These are phyloP conservation scores for Pterocles gutturalis DNA, from an alignment of 2,113 vertebrate species.

Conservation along the genomic window DNA sequence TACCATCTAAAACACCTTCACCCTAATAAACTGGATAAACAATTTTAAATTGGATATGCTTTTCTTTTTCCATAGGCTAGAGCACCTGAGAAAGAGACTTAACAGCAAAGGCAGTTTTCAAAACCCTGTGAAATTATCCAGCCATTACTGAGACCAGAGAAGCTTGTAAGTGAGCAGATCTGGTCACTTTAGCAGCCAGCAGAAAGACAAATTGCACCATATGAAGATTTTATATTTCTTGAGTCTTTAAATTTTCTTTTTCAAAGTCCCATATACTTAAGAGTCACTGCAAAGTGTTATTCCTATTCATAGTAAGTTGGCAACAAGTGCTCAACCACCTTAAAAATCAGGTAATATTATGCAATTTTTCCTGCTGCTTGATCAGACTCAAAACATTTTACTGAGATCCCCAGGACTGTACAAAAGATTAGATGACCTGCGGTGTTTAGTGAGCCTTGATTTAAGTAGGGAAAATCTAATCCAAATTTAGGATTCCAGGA, in stretches of 20 bases:
- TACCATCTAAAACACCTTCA: background rate
- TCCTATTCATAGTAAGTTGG: too few relatives aligned
- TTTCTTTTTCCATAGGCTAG: background rate
- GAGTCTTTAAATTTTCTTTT: background rate
- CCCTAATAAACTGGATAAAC: background rate
- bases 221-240: too few relatives aligned
- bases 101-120: background rate
- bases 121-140: background rate
- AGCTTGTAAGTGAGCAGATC: background rate
- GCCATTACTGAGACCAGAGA: background rate
- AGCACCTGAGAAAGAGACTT: background rate
- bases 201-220: background rate
- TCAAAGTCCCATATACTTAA: background rate
- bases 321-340: background rate
- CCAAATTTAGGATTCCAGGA: background rate
- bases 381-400: background rate
- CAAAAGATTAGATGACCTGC: background rate
- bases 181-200: background rate
- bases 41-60: background rate
- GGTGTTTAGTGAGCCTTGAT: background rate
- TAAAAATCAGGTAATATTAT: background rate
- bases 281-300: background rate
- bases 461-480: background rate
- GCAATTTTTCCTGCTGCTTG: background rate
- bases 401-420: background rate